Evolutionary conservation across 2,113 vertebrate genomes (phyloP).

Genomic region (Hyaena hyaena): DNA sequence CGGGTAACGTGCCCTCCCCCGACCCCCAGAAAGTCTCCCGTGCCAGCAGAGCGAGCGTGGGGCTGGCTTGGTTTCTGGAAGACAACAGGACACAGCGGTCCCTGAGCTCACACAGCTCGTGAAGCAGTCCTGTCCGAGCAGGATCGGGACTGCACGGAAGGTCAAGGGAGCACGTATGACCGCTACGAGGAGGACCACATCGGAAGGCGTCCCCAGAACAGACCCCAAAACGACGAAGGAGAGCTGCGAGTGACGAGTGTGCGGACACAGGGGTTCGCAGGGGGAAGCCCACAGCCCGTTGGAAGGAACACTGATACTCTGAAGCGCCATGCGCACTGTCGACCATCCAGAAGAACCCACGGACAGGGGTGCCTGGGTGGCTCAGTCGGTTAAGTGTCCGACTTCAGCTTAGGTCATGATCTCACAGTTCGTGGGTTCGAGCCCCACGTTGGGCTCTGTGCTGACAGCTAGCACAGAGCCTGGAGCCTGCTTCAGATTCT

Average conservation of each 20-base stretch:
- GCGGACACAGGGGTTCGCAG: not conserved
- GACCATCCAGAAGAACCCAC: too few relatives aligned
- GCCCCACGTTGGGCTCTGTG: too few relatives aligned
- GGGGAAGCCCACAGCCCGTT: not conserved
- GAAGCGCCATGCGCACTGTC: not conserved
- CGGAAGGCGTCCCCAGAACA: rapidly evolving
- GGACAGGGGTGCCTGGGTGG: too few relatives aligned
- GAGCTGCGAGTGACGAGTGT: rapidly evolving
- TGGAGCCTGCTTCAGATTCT: too few relatives aligned
- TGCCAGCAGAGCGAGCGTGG: rapidly evolving
- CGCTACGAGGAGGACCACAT: not conserved
- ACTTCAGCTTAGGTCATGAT: too few relatives aligned
- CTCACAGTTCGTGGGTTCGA: too few relatives aligned
- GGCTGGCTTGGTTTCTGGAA: not conserved
- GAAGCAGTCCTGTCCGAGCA: rapidly evolving
- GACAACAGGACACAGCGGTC: rapidly evolving
- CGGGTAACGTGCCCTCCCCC: rapidly evolving
- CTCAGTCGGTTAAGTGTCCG: too few relatives aligned
- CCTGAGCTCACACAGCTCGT: not conserved
- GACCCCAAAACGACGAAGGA: rapidly evolving
- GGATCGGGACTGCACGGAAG: rapidly evolving
- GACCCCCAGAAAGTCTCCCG: not conserved
- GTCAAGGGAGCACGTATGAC: rapidly evolving
- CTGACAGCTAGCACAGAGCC: too few relatives aligned
- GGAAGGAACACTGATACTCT: not conserved